Percentiles rank a stretch among this genome's conserved stretches.
Evolutionary conservation across 2,888 invertebrate species (phyloP).

Genomic region (Crossocerus cetratus): DNA sequence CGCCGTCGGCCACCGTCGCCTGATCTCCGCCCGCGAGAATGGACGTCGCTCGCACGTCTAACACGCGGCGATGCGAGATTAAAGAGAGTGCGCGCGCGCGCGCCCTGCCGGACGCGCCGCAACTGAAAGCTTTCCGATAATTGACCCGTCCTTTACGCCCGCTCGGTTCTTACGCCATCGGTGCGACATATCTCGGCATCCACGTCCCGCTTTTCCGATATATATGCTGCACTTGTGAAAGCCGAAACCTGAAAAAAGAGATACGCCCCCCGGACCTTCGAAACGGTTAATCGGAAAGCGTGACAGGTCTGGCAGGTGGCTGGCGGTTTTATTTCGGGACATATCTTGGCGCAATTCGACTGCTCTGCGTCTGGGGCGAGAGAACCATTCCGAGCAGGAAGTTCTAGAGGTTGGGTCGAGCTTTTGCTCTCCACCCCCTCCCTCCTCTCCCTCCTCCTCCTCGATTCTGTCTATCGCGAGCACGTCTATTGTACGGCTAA

Average conservation of each 20-base stretch:
- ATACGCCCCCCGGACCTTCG: not conserved
- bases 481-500: conserved; percentile 11
- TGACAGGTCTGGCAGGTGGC: no score
- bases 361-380: not conserved
- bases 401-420: no score
- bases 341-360: not conserved
- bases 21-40: conserved; percentile 3
- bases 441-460: no score
- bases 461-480: no score
- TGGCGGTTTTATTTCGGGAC: not conserved
- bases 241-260: not conserved
- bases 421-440: not conserved
- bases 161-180: not conserved
- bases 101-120: conserved; percentile 29
- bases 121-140: conserved; percentile 51
- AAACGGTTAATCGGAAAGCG: not conserved
- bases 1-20: not conserved
- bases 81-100: conserved; percentile 12
- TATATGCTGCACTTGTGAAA: not conserved
- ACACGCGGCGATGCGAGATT: conserved; percentile 14
- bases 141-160: conserved; percentile 30
- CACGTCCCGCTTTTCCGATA: not conserved
- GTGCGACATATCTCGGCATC: not conserved
- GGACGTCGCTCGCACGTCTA: not conserved
- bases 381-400: no score